Percentiles rank a stretch among this genome's conserved stretches.
phyloP scores from a whole-genome alignment of 37 sponge, comb jelly and placozoan species.

The Bolinopsis microptera region DNA sequence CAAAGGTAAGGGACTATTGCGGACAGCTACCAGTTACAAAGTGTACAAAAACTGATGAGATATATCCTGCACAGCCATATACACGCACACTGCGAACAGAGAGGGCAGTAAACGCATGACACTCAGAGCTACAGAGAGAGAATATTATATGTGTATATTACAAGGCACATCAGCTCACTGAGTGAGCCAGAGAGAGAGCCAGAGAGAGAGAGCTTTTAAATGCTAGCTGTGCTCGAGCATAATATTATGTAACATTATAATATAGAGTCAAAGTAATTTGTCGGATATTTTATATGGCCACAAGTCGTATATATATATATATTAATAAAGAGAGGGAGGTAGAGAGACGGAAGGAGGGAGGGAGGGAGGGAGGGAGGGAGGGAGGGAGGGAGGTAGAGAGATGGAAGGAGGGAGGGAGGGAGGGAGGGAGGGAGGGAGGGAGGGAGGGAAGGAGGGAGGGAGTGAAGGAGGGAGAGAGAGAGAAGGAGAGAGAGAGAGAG shows the following conservation, averaged over 20 bases:
- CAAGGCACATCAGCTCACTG: neutral
- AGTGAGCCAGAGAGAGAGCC: too few relatives aligned
- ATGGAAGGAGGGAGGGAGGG: neutral
- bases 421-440: too few relatives aligned
- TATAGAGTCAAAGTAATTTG: too few relatives aligned
- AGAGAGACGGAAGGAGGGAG: neutral
- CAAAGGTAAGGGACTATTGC: too few relatives aligned
- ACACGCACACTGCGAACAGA: neutral
- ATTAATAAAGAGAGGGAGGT: neutral
- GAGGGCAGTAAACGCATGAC: neutral
- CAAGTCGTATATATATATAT: too few relatives aligned
- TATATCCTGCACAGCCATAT: neutral
- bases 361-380: neutral
- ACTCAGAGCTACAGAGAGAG: neutral
- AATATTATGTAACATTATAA: too few relatives aligned
- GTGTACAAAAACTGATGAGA: neutral
- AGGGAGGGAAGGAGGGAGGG: too few relatives aligned
- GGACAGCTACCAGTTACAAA: neutral
- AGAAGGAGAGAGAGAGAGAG: conserved; percentile 39
- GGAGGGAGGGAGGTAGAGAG: neutral
- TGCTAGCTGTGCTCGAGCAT: too few relatives aligned
- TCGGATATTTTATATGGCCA: too few relatives aligned
- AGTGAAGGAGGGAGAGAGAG: too few relatives aligned
- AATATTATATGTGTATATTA: neutral
- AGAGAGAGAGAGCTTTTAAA: too few relatives aligned